Evolutionary conservation across 2,113 vertebrate species (phyloP), one percentile per base, ranked within the genome.

Genomic region (Pristiophorus japonicus): DNA sequence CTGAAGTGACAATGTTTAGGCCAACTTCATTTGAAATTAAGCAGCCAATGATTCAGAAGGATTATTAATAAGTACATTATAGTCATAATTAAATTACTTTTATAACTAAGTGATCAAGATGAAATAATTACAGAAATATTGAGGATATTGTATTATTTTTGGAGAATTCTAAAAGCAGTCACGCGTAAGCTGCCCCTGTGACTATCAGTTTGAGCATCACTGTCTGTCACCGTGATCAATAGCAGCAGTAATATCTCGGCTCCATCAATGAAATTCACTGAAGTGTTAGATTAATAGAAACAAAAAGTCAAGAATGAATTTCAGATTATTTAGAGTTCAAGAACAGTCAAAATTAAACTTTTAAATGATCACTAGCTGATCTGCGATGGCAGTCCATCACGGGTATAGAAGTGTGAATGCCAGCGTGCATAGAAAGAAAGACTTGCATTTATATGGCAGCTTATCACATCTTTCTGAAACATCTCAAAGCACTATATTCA

Each of bases 221-320:
- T 94, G 93, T 73, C 93, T 94, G 93, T 94, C 66, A 45, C 42
- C 27, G 11, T 94, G 66, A 94, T 94, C 93, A 94, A 94, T 94
- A 70, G 66, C 66, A 70, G 93, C 65, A 94, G 93, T 94, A 73
- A 94, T 94, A 94, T 94, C 66, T 94, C 66, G 45, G 65, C 66
- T 51, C 30, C 93, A 94, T 94, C 93, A 94, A 70, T 73, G 93
- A 94, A 94, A 94, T 70, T 94, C 93, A 94, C 93, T 73, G 93
- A 94, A 94, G 92, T 94, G 93, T 94, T 94, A 70, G 93, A 94
- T 94, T 94, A 94, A 70, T 94, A 94, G 93, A 94, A 94, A 73
- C 66, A 94, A 94, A 94, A 94, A 94, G 65, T 94, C 93, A 94
- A 47, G 66, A 94, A 73, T 94, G 93, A 94, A 94, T 94, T 94